Evolutionary conservation across 2,888 invertebrate genomes (phyloP), one percentile per base, ranked within the genome.

Genomic region (Ophion ellenae): DNA sequence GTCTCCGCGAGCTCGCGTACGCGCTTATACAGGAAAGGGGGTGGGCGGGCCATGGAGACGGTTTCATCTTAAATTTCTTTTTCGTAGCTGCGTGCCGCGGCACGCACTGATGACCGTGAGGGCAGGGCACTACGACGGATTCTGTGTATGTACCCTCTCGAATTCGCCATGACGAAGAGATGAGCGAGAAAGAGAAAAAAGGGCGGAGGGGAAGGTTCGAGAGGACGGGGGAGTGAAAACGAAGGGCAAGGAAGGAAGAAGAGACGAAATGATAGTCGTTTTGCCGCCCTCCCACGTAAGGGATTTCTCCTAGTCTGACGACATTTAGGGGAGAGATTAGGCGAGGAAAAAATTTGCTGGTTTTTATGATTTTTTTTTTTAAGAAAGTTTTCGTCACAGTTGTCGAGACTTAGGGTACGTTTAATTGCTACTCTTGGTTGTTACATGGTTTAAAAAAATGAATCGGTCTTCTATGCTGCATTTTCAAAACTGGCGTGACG

Each of bases 1-100:
- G 86, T 90, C 89, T 89, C 89, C 90, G 79, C 20, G 80, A 57
- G 77, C 66, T 66, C 28, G 77, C 45, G 47, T 75, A 45, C 36
- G 47, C 66, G 24, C 32, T 47, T 53, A 20, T 36, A 20, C 36
- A 47, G 20, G 57, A 64, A 66, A 24, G 47, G 28, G 40, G 53
- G 63, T 11, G 67, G 63, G 67, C 67, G 57, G 63, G 70, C 70
- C 17, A 57, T 45, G 63, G 74, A 71, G 67, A 59, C 61, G 74
- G 86, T 78, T 77, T 75, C 64, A 47, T 81, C 73, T 81, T 81
- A 64, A 77, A 86, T 81, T 73, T 83, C 71, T 80, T 80, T 61
- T 79, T 71, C 32, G 63, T 64, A 28, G 24, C 20, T 61, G 53
- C 10, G n/a, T 63, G 73, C 81, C 70, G 53, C 76, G 79, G 63